Conservation (phyloP, 2,888 invertebrate genomes). For the Lordiphosa andalusiaca region DNA sequence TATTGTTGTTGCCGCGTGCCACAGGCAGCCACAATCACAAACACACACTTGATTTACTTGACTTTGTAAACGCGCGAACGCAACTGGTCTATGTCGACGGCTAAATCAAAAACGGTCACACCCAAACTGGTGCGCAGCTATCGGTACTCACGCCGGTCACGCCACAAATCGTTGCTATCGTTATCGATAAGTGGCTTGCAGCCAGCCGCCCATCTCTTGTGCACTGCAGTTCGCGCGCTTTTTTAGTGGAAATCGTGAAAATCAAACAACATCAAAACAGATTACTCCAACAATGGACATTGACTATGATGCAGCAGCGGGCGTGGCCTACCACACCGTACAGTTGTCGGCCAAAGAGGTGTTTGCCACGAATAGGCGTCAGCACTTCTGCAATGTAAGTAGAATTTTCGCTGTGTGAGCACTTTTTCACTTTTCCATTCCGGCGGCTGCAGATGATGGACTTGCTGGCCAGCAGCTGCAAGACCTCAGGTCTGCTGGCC, state of each 20-base stretch:
- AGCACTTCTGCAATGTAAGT: slow-evolving; percentile 79
- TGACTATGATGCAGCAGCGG: slow-evolving; percentile 56
- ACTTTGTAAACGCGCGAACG: no score
- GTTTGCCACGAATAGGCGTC: slow-evolving; percentile 75
- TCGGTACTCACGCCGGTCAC: no score
- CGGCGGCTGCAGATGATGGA: slow-evolving; percentile 77
- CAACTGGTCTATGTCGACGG: no score
- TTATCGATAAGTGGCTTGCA: neutral
- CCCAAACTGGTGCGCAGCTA: no score
- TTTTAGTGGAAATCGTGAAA: slow-evolving; percentile 4
- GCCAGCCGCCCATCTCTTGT: neutral
- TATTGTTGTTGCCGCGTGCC: no score
- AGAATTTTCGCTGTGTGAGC: slow-evolving; percentile 14
- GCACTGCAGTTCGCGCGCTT: slow-evolving; percentile 5
- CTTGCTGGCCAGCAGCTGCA: slow-evolving; percentile 78
- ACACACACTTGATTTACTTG: no score
- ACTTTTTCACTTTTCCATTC: slow-evolving; percentile 14
- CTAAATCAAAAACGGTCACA: no score
- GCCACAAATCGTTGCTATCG: neutral
- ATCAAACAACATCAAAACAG: neutral
- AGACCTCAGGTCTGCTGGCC: slow-evolving; percentile 72
- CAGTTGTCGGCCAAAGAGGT: slow-evolving; percentile 79
- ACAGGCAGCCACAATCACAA: no score
- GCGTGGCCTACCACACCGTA: slow-evolving; percentile 76
- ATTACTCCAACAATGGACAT: slow-evolving; percentile 56